Percentiles rank a stretch among this genome's conserved stretches.
Evolutionary conservation across 2,888 invertebrate genomes (phyloP).

Genomic region (Macroteleia sp.): DNA sequence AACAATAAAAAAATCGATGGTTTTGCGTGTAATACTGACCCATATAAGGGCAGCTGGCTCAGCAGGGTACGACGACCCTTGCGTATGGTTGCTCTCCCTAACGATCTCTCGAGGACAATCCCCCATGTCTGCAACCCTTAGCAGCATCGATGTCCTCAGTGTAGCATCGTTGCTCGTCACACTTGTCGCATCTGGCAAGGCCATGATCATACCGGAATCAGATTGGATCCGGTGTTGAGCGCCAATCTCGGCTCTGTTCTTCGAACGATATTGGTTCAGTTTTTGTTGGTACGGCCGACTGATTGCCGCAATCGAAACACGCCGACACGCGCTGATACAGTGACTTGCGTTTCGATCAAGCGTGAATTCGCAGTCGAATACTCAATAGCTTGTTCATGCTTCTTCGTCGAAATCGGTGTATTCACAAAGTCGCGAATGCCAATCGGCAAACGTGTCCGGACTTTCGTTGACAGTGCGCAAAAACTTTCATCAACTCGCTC

Average conservation of each 20-base stretch:
- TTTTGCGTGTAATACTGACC: conserved; percentile 58
- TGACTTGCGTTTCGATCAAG: conserved; percentile 53
- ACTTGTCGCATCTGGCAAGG: conserved; percentile 52
- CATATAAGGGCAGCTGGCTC: conserved; percentile 76
- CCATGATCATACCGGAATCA: conserved; percentile 52
- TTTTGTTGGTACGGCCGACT: conserved; percentile 45
- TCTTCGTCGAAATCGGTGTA: conserved; percentile 51
- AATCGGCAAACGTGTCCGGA: conserved; percentile 43
- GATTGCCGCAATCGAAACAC: conserved; percentile 53
- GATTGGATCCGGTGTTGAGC: conserved; percentile 46
- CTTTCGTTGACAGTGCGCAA: conserved; percentile 47
- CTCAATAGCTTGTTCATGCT: conserved; percentile 47
- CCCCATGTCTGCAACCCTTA: conserved; percentile 57
- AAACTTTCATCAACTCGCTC: conserved; percentile 53
- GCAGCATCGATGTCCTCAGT: conserved; percentile 24
- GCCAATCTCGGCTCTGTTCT: conserved; percentile 36
- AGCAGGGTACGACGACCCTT: conserved; percentile 58
- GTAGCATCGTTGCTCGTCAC: conserved; percentile 37
- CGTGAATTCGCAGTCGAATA: conserved; percentile 54
- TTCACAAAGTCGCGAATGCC: conserved; percentile 57
- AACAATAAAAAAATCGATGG: conserved; percentile 59
- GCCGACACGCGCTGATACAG: conserved; percentile 62
- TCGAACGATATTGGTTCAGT: conserved; percentile 49
- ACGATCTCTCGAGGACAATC: conserved; percentile 57
- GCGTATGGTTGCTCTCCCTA: conserved; percentile 65